Conservation (phyloP, 2,113 vertebrate species). For the Sus scrofa region T2T-Sscrofa CM000812.6:6981001-6981500, state of each 20-base stretch:
- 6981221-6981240: background rate
- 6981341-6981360: background rate
- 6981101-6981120: background rate
- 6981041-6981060: no score
- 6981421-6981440: no score
- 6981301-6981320: background rate
- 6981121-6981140: background rate
- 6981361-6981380: background rate
- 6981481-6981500: background rate
- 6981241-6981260: background rate
- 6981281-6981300: background rate
- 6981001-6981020: no score
- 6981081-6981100: background rate
- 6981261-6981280: background rate
- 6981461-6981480: background rate
- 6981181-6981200: background rate
- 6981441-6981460: no score
- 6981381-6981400: background rate
- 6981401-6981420: background rate
- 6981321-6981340: background rate
- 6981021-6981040: no score
- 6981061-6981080: background rate
- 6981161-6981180: background rate
- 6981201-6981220: background rate
- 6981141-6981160: background rate